A percentile compares a stretch with the other conserved stretches of the same genome.
Conservation (phyloP, 2,797 vertebrate species). For the Sebastes taczanowskii region DNA sequence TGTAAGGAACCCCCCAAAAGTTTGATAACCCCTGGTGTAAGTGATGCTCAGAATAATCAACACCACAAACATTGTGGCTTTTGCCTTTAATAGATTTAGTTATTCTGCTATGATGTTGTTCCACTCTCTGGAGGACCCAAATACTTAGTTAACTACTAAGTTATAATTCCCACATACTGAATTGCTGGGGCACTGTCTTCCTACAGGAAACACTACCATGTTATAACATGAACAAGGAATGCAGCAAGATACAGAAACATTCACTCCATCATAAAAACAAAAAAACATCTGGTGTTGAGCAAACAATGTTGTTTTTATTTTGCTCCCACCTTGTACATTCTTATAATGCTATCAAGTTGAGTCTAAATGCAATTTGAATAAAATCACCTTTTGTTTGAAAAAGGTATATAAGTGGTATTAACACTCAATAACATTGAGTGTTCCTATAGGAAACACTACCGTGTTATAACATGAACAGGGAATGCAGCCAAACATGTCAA, state of each 20-base stretch:
- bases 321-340: background rate
- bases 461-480: no score
- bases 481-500: no score
- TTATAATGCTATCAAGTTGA: no score
- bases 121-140: background rate
- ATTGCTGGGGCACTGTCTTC: background rate
- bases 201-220: background rate
- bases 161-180: background rate
- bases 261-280: background rate
- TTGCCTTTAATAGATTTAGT: background rate
- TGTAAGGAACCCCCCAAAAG: rapidly evolving
- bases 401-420: no score
- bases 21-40: background rate
- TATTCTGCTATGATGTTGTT: background rate
- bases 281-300: no score
- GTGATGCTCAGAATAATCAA: background rate
- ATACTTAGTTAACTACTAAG: background rate
- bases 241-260: background rate
- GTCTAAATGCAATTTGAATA: no score
- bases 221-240: background rate
- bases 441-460: no score
- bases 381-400: no score
- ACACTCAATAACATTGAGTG: no score
- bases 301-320: background rate
- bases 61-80: background rate